Evolutionary conservation across 2,797 vertebrate genomes (phyloP), one percentile per base, ranked within the genome.

Genomic region (Heterohyrax brucei): DNA sequence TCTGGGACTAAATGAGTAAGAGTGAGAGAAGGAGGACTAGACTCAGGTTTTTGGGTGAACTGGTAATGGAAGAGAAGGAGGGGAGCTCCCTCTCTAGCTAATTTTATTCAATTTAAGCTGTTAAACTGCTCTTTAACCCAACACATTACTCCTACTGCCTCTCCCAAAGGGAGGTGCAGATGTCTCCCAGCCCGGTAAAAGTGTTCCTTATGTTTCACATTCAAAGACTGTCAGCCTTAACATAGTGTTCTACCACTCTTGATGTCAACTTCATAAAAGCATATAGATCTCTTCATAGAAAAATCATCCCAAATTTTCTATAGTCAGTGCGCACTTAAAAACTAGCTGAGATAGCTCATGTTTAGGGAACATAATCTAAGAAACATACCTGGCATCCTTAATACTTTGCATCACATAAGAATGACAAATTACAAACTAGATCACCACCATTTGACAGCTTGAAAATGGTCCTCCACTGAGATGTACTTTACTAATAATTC

Each of bases 331-430:
- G 50, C 80, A 59, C 10, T 8, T 39, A 50, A 78, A 78, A 8
- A 21, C 56, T 91, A 46, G 8, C 56, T 56, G 14, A 59, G 3
- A 13, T 56, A 80, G 59, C 46, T 91, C 64, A 79, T 77, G 30
- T 76, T 82, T 72, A 70, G 22, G 53, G 53, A 33, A 85, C 53
- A 82, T 64, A 77, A 62, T 72, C 68, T 85, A 64, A 82, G 24
- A 46, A 8, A n/a, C 33, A 50, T 82, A 50, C 13, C 28, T 81
- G 26, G 16, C 50, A 56, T 59, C 33, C 13, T 83, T 28, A 56
- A 19, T 83, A 84, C 46, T 62, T 46, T 76, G 68, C 16, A n/a
- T 81, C 75, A 85, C 50, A 70, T 72, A 64, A 91, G 79, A 78
- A 61, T 39, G 28, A 26, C 86, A 81, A 62, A 53, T 81, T 89